Percentiles rank a stretch among this genome's conserved stretches.
These are phyloP conservation scores for Taurulus bubalis DNA, from an alignment of 2,113 vertebrate genomes.

Conservation along the genomic window DNA sequence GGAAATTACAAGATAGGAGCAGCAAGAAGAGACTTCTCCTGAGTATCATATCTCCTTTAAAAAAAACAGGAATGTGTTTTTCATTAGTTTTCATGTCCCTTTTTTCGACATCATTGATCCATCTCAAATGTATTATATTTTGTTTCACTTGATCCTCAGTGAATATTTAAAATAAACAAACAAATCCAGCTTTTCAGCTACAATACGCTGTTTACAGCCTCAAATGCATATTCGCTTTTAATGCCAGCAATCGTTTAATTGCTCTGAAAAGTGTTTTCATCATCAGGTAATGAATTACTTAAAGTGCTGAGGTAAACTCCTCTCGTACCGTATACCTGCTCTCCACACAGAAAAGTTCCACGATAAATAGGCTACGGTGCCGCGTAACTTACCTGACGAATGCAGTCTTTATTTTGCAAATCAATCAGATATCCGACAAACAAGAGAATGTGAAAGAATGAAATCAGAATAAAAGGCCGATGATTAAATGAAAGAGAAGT, in stretches of 20 bases:
- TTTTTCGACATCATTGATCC: not conserved
- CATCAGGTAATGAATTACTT: not conserved
- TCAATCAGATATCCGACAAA: constrained; percentile 57
- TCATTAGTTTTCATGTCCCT: constrained; percentile 28
- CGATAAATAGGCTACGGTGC: not conserved
- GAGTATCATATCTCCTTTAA: constrained; percentile 87
- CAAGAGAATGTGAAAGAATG: not conserved
- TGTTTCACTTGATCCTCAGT: not conserved
- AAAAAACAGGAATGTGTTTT: constrained; percentile 47
- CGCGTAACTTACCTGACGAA: constrained; percentile 63
- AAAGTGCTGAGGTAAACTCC: not conserved
- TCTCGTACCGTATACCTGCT: not conserved
- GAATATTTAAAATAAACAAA: not conserved
- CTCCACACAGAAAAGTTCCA: not conserved
- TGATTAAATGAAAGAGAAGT: constrained; percentile 29
- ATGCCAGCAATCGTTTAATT: not conserved
- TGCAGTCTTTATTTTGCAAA: constrained; percentile 10
- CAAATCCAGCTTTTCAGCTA: not conserved
- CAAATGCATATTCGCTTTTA: not conserved
- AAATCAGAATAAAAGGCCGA: constrained; percentile 5
- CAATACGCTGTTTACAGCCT: not conserved
- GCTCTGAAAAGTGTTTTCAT: not conserved
- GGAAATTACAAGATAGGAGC: constrained; percentile 81
- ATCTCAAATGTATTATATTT: not conserved
- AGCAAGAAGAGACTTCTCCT: constrained; percentile 84